These are phyloP conservation scores for Antechinus stuartii DNA, from an alignment of 2,113 vertebrate species.

Conservation along the genomic window DNA sequence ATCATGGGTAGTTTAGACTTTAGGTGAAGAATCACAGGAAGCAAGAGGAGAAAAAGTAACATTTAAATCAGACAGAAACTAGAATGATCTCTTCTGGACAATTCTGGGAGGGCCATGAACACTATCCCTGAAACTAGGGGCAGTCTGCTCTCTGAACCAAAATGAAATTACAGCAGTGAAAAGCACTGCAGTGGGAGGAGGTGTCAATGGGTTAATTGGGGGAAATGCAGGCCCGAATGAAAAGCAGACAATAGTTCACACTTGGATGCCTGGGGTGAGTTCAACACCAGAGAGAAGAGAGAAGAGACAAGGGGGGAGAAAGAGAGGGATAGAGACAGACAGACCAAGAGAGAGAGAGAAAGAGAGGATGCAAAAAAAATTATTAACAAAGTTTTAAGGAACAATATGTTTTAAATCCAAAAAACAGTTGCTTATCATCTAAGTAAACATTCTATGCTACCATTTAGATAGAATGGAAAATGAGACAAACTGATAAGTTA, in stretches of 20 bases:
- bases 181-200: slow-evolving; percentile 3
- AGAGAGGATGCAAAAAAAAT: background rate
- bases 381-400: background rate
- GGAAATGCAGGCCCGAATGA: slow-evolving; percentile 7
- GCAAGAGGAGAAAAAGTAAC: background rate
- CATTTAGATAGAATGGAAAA: background rate
- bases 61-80: background rate
- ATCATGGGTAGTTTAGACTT: background rate
- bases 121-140: background rate
- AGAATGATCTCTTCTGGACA: background rate
- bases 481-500: background rate
- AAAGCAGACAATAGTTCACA: slow-evolving; percentile 16
- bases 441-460: background rate
- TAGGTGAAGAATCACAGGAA: slow-evolving; percentile 8
- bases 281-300: background rate
- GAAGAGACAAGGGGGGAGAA: background rate
- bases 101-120: background rate
- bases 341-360: background rate
- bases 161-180: slow-evolving; percentile 6
- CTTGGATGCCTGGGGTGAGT: slow-evolving; percentile 7
- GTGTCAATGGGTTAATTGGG: slow-evolving; percentile 17
- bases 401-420: background rate
- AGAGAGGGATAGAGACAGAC: too few species aligned
- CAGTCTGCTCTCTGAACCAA: slow-evolving; percentile 6
- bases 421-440: background rate